Evolutionary conservation across 2,797 vertebrate species (phyloP).

Genomic region (Aulostomus chinensis): DNA sequence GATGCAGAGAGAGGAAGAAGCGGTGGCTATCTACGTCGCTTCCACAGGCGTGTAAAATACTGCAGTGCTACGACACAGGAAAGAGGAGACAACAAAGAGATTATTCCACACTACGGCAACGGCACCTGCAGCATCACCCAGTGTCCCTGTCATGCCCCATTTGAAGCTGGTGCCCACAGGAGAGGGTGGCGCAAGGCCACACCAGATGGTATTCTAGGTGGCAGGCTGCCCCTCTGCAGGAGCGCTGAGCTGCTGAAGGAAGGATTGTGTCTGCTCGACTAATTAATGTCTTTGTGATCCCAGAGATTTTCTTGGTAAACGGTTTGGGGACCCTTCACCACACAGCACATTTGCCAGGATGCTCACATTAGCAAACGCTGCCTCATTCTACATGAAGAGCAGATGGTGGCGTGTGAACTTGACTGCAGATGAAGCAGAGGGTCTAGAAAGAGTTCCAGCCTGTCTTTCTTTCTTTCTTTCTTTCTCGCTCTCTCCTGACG

Average conservation of each 20-base stretch:
- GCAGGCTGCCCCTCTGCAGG: conserved; percentile 25
- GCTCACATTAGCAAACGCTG: conserved; percentile 3
- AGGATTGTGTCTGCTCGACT: conserved; percentile 35
- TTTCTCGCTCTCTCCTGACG: conserved; percentile 7
- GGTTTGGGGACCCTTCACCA: conserved; percentile 9
- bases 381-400: conserved; percentile 5
- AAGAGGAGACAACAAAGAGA: conserved; percentile 34
- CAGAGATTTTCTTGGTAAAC: conserved; percentile 26
- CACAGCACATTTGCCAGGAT: conserved; percentile 8
- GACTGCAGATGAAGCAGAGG: conserved; percentile 37
- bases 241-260: conserved; percentile 28
- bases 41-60: conserved; percentile 63
- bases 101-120: conserved; percentile 34
- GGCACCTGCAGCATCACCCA: conserved; percentile 41
- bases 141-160: conserved; percentile 44
- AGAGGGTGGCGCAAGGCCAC: conserved; percentile 55
- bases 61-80: conserved; percentile 29
- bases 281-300: conserved; percentile 57
- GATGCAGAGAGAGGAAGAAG: conserved; percentile 26
- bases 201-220: conserved; percentile 65
- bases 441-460: conserved; percentile 12
- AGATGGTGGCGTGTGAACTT: conserved; percentile 29
- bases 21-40: conserved; percentile 35
- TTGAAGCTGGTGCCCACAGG: conserved; percentile 43
- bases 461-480: conserved; percentile 1